A percentile compares a stretch with the other conserved stretches of the same genome.
phyloP scores from a whole-genome alignment of 1,140 invertebrate species.

The Tachypleus tridentatus region DNA sequence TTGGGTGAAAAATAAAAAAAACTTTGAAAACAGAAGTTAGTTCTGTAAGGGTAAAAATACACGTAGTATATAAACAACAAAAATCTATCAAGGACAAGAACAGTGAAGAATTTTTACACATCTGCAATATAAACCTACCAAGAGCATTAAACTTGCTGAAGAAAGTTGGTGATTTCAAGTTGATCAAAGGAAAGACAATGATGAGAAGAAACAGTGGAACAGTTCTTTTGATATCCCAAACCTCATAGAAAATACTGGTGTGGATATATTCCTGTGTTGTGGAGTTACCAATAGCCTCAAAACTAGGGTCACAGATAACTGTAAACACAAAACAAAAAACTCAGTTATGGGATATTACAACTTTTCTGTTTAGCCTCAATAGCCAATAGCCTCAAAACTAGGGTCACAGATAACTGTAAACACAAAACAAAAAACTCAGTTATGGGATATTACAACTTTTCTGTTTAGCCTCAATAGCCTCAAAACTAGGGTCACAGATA shows the following conservation, averaged over 20 bases:
- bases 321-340: neutral
- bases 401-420: neutral
- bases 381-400: neutral
- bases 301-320: neutral
- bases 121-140: constrained; percentile 44
- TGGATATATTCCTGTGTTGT: neutral
- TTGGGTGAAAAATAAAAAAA: no score
- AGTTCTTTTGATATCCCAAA: constrained; percentile 59
- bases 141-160: constrained; percentile 90
- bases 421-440: neutral
- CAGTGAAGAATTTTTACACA: neutral
- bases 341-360: no score
- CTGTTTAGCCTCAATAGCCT: neutral
- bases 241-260: constrained; percentile 31
- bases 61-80: neutral
- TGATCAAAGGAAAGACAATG: constrained; percentile 63
- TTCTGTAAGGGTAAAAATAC: constrained; percentile 16
- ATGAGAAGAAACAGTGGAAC: constrained; percentile 68
- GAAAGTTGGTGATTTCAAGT: constrained; percentile 74
- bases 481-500: neutral
- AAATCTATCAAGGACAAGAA: neutral
- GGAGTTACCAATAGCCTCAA: constrained; percentile 1
- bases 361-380: neutral
- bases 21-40: no score
- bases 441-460: no score